Evolutionary conservation across 1,140 invertebrate genomes (phyloP).

Genomic region (Drosophila pseudoobscura): DNA sequence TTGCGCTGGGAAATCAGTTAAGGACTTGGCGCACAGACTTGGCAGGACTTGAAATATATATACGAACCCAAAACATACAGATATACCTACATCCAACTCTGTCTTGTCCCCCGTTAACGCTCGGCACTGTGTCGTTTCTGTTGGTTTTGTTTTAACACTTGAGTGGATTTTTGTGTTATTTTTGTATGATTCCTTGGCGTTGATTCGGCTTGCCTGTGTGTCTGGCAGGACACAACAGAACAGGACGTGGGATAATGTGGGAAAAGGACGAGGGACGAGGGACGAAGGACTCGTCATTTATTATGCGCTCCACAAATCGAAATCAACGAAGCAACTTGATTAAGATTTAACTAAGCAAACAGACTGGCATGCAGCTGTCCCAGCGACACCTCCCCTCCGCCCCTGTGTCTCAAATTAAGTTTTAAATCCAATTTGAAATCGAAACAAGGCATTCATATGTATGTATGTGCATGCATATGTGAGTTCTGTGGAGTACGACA

Average conservation of each 20-base stretch:
- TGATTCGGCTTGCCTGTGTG: constrained; percentile 51
- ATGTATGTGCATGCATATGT: background rate
- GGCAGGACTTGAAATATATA: constrained; percentile 48
- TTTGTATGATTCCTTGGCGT: constrained; percentile 54
- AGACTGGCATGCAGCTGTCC: constrained; percentile 33
- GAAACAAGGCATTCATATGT: constrained; percentile 38
- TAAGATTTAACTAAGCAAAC: constrained; percentile 79
- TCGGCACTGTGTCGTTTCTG: constrained; percentile 47
- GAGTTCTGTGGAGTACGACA: constrained; percentile 8
- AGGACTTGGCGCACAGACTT: constrained; percentile 69
- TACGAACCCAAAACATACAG: constrained; percentile 22
- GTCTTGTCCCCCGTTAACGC: constrained; percentile 60
- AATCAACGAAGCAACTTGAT: constrained; percentile 78
- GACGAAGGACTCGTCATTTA: constrained; percentile 63
- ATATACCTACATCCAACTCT: constrained; percentile 32
- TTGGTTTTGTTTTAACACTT: constrained; percentile 73
- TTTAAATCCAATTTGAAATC: constrained; percentile 64
- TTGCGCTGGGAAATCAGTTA: constrained; percentile 80
- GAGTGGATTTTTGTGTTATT: constrained; percentile 82
- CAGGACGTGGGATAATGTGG: background rate
- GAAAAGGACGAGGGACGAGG: constrained; percentile 26
- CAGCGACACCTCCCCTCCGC: constrained; percentile 9
- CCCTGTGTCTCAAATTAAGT: constrained; percentile 20
- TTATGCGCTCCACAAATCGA: constrained; percentile 79
- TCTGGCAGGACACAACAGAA: constrained; percentile 2